phyloP scores from a whole-genome alignment of 2,113 vertebrate genomes.

The Calypte anna region DNA sequence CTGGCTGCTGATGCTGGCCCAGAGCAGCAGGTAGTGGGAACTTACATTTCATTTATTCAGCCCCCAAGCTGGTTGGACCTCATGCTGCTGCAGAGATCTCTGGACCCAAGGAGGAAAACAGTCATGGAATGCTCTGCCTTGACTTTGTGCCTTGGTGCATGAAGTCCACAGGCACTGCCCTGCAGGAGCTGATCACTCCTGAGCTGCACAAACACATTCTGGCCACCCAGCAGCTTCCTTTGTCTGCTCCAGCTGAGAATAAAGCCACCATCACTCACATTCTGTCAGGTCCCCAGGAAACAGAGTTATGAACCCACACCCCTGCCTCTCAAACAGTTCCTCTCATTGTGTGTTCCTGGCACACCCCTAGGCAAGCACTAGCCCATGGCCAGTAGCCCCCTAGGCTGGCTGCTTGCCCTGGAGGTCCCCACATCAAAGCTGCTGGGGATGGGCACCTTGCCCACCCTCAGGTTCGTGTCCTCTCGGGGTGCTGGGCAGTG shows the following conservation, averaged over 20 bases:
- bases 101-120: background rate
- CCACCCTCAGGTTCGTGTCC: background rate
- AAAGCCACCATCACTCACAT: background rate
- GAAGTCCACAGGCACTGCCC: background rate
- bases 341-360: rapidly evolving
- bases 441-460: background rate
- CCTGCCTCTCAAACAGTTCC: background rate
- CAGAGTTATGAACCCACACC: rapidly evolving
- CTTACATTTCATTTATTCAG: background rate
- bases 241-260: background rate
- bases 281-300: background rate
- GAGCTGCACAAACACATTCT: background rate
- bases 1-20: background rate
- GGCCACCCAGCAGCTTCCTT: background rate
- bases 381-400: background rate
- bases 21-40: background rate
- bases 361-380: background rate
- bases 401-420: background rate
- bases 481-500: rapidly evolving
- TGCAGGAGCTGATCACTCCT: background rate
- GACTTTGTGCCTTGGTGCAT: background rate
- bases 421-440: background rate
- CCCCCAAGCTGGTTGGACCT: rapidly evolving
- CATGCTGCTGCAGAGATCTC: background rate
- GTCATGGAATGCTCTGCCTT: background rate